Percentiles rank a stretch among this genome's conserved stretches.
Evolutionary conservation across 2,888 invertebrate genomes (phyloP).

Genomic region (Bellardia bayeri): DNA sequence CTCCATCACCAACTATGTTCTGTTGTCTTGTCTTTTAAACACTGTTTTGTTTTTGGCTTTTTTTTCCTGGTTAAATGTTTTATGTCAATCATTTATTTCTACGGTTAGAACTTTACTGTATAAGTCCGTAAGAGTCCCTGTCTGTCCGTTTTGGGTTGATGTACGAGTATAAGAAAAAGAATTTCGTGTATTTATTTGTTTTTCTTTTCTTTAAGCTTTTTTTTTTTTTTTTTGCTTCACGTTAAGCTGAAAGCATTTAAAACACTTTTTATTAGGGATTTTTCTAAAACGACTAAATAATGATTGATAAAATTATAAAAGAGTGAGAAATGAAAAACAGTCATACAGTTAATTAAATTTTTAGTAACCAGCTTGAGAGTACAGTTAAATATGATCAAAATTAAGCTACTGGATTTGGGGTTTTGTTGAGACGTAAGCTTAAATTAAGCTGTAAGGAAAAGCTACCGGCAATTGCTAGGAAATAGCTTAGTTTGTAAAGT

Average conservation of each 20-base stretch:
- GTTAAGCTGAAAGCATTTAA: constrained; percentile 67
- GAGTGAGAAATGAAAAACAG: constrained; percentile 29
- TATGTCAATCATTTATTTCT: constrained; percentile 68
- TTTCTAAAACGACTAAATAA: constrained; percentile 53
- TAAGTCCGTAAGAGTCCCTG: background rate
- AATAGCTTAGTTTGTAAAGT: background rate
- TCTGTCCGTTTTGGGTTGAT: constrained; percentile 1
- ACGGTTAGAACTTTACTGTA: constrained; percentile 30
- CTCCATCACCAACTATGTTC: constrained; percentile 34
- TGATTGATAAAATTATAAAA: constrained; percentile 65
- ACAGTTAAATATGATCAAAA: constrained; percentile 47
- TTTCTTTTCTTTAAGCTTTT: background rate
- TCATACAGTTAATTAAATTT: constrained; percentile 61
- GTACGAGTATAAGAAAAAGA: background rate
- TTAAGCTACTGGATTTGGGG: constrained; percentile 41
- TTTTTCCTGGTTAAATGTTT: constrained; percentile 63
- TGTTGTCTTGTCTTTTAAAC: constrained; percentile 36
- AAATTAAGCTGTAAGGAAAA: constrained; percentile 45
- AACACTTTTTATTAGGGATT: constrained; percentile 69
- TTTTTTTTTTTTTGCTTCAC: background rate
- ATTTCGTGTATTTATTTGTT: background rate
- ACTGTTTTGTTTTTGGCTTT: background rate
- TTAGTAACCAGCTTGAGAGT: background rate
- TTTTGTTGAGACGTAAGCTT: constrained; percentile 33
- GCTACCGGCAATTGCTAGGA: constrained; percentile 31